Percentiles rank a stretch among this genome's conserved stretches.
Conservation (phyloP, 2,113 vertebrate species). For the Myrmophylax atrothorax region DNA sequence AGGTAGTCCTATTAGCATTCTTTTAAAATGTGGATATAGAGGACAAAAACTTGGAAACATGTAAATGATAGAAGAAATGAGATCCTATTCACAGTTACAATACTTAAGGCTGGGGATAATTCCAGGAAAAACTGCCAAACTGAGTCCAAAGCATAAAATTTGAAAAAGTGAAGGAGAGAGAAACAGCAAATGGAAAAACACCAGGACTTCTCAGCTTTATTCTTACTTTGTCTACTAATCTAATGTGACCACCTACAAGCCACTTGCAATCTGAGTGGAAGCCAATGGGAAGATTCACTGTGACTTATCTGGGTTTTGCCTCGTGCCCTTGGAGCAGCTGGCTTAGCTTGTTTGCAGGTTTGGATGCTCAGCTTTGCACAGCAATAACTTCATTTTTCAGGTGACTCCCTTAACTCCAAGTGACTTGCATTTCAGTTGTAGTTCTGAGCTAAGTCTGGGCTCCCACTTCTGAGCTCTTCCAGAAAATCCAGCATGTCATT, state of each 20-base stretch:
- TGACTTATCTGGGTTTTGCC: neutral
- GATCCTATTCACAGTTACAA: neutral
- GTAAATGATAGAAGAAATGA: slow-evolving; percentile 41
- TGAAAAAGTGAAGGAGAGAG: neutral
- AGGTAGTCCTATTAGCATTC: slow-evolving; percentile 55
- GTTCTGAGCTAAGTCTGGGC: neutral
- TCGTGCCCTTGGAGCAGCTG: neutral
- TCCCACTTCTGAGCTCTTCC: neutral
- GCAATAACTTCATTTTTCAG: neutral
- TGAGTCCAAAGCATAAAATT: neutral
- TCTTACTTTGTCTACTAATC: neutral
- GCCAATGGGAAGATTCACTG: neutral
- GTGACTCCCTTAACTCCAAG: neutral
- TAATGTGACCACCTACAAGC: neutral
- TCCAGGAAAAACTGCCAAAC: slow-evolving; percentile 16
- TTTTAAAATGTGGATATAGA: slow-evolving; percentile 31
- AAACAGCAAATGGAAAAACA: slow-evolving; percentile 22
- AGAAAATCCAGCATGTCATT: neutral
- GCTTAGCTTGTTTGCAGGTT: neutral
- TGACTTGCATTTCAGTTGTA: neutral
- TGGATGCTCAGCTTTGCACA: neutral
- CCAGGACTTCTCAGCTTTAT: neutral
- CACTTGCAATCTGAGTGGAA: neutral
- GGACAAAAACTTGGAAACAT: slow-evolving; percentile 55
- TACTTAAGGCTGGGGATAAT: neutral